Base-by-base conservation (phyloP, 2,888 invertebrate genomes). In the Microctonus aethiopoides region DNA sequence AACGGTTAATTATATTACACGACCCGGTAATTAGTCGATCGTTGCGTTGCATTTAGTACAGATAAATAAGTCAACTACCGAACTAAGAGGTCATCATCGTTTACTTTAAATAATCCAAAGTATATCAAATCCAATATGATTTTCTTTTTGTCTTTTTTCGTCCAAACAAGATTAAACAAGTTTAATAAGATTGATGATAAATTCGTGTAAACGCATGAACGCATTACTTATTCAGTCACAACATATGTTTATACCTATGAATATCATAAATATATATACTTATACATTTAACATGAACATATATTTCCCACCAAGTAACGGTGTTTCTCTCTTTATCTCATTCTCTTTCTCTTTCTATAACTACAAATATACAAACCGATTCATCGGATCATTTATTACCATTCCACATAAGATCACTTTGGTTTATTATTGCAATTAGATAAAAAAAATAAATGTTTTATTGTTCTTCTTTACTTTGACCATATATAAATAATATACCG, bases 1-100 rank as follows among this genome's bases (percentile, higher is more conserved):
- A 79, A 79, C 79, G 76, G 80, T 82, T 80, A 81, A 81, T 81
- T 80, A 81, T 79, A 76, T 80, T 77, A 81, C 78, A 80, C 79
- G 81, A 70, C 77, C 74, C 74, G 77, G 78, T 80, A 82, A 81
- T 81, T 81, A 80, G 79, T 79, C 76, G 75, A 70, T 70, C 32
- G 56, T 59, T 75, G 65, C 70, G 46, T 70, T 54, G 64, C 65
- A 41, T 66, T 57, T 66, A 39, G 20, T 61, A 61, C 20, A 41
- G 7, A 52, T 10, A 20, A 52, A 10, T 56, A 26, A 29, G 10
- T 54, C 32, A 20, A 63, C 62, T 63, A 20, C 32, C 16, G 32
- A 63, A 63, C 26, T 11, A 32, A 26, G 16, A 13, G 4, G 16
- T 39, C 13, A 46, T 63, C 39, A 46, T 63, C 34, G 20, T 26